Percentiles rank a stretch among this genome's conserved stretches.
phyloP scores from a whole-genome alignment of 92 coral and sea anemone genomes.

The Heliopora coerulea region DNA sequence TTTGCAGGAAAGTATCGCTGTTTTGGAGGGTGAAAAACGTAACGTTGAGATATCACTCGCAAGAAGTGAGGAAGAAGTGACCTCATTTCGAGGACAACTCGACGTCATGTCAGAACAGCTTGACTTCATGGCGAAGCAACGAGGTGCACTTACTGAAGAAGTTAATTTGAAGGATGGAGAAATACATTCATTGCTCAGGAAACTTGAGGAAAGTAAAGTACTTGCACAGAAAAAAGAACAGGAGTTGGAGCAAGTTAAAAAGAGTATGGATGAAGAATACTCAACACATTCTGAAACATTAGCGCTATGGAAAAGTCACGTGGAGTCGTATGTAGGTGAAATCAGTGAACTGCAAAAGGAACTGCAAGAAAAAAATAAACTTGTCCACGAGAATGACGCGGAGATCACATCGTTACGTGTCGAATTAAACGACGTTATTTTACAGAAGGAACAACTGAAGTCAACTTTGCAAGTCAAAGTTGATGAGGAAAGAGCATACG shows the following conservation, averaged over 20 bases:
- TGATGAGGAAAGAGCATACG: slow-evolving; percentile 9
- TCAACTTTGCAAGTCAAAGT: slow-evolving; percentile 1
- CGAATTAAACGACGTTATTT: background rate
- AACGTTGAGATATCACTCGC: slow-evolving; percentile 44
- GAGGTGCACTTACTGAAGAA: slow-evolving; percentile 1
- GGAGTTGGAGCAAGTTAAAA: background rate
- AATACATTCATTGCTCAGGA: slow-evolving; percentile 6
- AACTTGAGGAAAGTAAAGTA: slow-evolving; percentile 26
- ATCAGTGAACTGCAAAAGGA: background rate
- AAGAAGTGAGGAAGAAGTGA: slow-evolving; percentile 46
- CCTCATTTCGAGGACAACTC: slow-evolving; percentile 43
- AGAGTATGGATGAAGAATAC: background rate
- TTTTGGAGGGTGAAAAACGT: slow-evolving; percentile 42
- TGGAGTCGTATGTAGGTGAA: slow-evolving; percentile 3
- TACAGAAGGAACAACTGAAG: slow-evolving; percentile 25
- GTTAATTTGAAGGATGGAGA: slow-evolving; percentile 6
- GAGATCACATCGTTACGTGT: slow-evolving; percentile 7
- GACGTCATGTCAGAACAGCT: slow-evolving; percentile 33
- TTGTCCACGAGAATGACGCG: background rate
- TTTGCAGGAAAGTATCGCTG: slow-evolving; percentile 31
- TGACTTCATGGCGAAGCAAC: background rate
- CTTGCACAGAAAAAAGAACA: slow-evolving; percentile 27
- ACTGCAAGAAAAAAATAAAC: slow-evolving; percentile 1
- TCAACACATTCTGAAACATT: background rate
- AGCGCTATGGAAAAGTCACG: background rate